These are phyloP conservation scores for Triops cancriformis DNA, from an alignment of 1,140 invertebrate species.

Conservation along the genomic window DNA sequence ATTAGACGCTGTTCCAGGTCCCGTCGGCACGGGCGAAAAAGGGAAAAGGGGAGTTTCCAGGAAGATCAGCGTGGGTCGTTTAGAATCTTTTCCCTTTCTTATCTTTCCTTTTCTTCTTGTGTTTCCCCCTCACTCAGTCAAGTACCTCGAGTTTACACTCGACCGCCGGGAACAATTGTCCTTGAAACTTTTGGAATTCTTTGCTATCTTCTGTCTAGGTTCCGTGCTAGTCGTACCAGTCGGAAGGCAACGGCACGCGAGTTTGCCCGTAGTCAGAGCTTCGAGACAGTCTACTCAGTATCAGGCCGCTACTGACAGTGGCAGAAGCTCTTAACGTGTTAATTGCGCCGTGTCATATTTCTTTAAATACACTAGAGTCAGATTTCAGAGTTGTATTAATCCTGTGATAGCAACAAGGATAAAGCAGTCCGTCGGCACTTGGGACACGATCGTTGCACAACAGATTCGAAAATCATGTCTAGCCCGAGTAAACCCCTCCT, in stretches of 20 bases:
- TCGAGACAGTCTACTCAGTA: neutral
- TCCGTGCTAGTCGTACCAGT: neutral
- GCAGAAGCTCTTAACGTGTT: too few relatives aligned
- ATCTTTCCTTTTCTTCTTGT: neutral
- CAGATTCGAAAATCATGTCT: neutral
- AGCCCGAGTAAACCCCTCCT: neutral
- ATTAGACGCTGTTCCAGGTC: too few relatives aligned
- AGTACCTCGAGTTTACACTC: neutral
- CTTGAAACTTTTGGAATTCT: neutral
- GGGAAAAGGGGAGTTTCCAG: neutral
- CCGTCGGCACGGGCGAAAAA: neutral
- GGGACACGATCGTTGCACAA: neutral
- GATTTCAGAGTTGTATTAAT: too few relatives aligned
- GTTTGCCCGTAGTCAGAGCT: neutral
- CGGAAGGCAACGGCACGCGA: neutral
- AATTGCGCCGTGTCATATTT: too few relatives aligned
- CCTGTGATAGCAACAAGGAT: too few relatives aligned
- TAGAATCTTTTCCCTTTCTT: neutral
- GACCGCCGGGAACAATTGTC: neutral
- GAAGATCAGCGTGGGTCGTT: neutral
- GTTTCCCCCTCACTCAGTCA: neutral
- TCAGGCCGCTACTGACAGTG: neutral
- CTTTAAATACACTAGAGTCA: too few relatives aligned
- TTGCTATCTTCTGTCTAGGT: neutral
- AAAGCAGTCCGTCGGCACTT: neutral